Base-by-base conservation (phyloP, 2,888 invertebrate genomes). In the Chrysopilus asiliformis region DNA sequence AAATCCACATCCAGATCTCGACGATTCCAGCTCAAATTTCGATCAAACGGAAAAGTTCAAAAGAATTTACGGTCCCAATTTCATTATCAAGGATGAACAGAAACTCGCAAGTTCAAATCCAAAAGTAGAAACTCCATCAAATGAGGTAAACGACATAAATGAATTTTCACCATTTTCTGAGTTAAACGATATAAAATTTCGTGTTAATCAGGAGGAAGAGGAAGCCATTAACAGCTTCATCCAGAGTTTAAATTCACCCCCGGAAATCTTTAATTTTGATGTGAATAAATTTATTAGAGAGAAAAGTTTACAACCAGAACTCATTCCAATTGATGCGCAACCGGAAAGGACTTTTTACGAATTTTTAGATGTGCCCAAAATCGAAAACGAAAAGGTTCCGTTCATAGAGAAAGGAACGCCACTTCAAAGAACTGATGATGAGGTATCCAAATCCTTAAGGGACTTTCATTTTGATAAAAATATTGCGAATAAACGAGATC, bases 211-310 rank as follows among this genome's bases (percentile, higher is more conserved):
- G 6, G 38, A 43, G 9, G 46, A 48, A 20, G 47, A 46, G 30
- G 42, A 46, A 32, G 46, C 41, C 10, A 47, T 48, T 28, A 38
- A 47, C 4, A 46, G 34, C 7, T 49, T 49, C 39, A 45, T 49
- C 12, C 32, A 42, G 30, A 45, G 43, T 36, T 32, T 49, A 2
- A 46, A 47, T 26, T 38, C 44, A 15, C 48, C 46, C n/a, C 48
- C 48, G 12, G 45, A 49, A 38, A 18, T 47, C 2, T 49, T 49
- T 22, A 45, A 36, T 32, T 49, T 49, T 15, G 47, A 49, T 32
- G 43, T 48, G 4, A 45, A 49, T 12, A 43, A 46, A 28, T 49
- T 38, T 33, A 34, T 49, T 0, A 40, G 43, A 10, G 41, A 44
- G 3, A 36, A 33, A 14, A 34, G 36, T 9, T 18, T n/a, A 14